Percentiles rank a stretch among this genome's conserved stretches.
Conservation (phyloP, 2,797 vertebrate genomes). For the Pangasius mekongensis region DNA sequence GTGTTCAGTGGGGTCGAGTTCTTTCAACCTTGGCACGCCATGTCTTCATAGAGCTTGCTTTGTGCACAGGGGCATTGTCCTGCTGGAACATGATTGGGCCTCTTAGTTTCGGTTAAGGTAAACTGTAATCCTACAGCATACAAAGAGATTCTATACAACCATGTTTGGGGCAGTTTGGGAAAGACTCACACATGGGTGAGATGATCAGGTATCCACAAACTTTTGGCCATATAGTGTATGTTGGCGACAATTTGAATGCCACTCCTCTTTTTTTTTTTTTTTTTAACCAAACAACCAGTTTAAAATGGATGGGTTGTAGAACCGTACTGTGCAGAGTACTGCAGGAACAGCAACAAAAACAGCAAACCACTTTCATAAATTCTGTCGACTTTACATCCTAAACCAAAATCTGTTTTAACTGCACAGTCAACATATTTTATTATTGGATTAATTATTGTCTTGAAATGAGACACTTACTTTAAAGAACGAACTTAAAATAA, state of each 20-base stretch:
- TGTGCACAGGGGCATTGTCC: background rate
- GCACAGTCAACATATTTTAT: background rate
- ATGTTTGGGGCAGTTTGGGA: background rate
- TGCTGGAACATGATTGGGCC: background rate
- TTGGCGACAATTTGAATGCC: background rate
- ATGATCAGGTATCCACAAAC: background rate
- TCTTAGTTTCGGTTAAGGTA: background rate
- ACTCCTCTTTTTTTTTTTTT: background rate
- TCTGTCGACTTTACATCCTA: background rate
- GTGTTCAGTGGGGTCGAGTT: background rate
- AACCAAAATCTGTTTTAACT: background rate
- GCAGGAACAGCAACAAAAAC: background rate
- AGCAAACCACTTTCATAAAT: background rate
- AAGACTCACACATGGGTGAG: background rate
- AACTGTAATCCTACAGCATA: background rate
- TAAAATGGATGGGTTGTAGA: background rate
- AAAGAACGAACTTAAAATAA: background rate
- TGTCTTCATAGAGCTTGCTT: background rate
- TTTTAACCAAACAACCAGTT: background rate
- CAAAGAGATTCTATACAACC: background rate
- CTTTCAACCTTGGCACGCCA: background rate
- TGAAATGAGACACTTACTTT: background rate
- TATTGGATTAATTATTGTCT: background rate
- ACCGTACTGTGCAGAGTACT: background rate
- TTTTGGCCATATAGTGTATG: background rate